A percentile compares a stretch with the other conserved stretches of the same genome.
phyloP scores from a whole-genome alignment of 2,797 vertebrate species.

The Typhlichthys eigenmanni region DNA sequence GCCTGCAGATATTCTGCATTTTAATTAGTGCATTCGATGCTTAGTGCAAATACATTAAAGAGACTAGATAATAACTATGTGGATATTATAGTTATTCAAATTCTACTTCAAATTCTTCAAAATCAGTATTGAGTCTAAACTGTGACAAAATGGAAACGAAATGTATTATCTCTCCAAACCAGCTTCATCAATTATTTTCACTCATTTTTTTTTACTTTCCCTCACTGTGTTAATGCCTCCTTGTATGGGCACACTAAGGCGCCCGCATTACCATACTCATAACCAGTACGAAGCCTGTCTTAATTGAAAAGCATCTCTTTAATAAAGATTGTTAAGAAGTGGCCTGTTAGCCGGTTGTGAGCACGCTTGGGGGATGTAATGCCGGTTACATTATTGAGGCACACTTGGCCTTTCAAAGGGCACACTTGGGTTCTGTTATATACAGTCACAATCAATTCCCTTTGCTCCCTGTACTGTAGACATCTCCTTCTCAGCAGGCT shows the following conservation, averaged over 20 bases:
- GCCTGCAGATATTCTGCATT: no score
- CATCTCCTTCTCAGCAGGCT: background rate
- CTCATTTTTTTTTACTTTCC: background rate
- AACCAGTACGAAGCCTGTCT: slow-evolving; percentile 34
- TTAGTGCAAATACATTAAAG: no score
- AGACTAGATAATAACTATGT: no score
- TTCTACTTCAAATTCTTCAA: no score
- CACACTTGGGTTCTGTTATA: slow-evolving; percentile 37
- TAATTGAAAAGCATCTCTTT: slow-evolving; percentile 63
- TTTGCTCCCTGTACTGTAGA: slow-evolving; percentile 10
- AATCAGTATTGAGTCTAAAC: no score
- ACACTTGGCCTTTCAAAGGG: slow-evolving; percentile 43
- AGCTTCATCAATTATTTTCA: background rate
- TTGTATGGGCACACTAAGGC: slow-evolving; percentile 6
- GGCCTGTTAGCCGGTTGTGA: slow-evolving; percentile 26
- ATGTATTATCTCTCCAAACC: no score
- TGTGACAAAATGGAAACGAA: no score
- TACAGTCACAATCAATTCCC: slow-evolving; percentile 26
- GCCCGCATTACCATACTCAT: slow-evolving; percentile 15
- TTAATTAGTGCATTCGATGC: no score
- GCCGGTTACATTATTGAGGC: slow-evolving; percentile 50
- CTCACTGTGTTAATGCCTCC: background rate
- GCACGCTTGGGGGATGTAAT: slow-evolving; percentile 31
- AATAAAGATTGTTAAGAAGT: slow-evolving; percentile 40
- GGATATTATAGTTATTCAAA: no score